Conservation (phyloP, 2,888 invertebrate genomes). For the Rambutsinella grinnellia region DNA sequence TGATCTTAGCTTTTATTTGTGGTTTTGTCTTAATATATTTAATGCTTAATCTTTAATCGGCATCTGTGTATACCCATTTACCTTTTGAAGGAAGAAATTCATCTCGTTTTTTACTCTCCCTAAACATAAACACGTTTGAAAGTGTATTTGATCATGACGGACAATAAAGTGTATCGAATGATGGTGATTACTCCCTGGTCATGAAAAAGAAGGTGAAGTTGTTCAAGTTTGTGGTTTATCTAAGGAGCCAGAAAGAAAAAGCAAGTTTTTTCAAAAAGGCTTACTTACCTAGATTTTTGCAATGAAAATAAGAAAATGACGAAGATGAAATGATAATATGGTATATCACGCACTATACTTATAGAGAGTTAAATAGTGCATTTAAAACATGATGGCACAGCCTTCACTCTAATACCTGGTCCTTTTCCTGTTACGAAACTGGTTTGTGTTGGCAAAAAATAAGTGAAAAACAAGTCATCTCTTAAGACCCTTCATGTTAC, state of each 20-base stretch:
- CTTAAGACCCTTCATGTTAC: conserved; percentile 14
- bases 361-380: background rate
- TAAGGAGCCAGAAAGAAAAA: conserved; percentile 34
- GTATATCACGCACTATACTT: background rate
- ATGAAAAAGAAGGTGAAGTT: conserved; percentile 48
- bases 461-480: conserved; percentile 19
- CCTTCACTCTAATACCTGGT: conserved; percentile 6
- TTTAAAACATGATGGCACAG: conserved; percentile 2
- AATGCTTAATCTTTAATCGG: conserved; percentile 1
- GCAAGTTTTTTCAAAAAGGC: conserved; percentile 45
- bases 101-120: background rate
- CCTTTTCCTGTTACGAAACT: conserved; percentile 51
- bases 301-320: conserved; percentile 4
- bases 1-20: background rate
- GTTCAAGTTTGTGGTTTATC: conserved; percentile 20
- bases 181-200: conserved; percentile 14
- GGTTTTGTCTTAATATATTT: no score
- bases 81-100: no score
- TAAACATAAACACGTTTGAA: conserved; percentile 34
- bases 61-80: background rate
- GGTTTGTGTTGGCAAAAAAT: conserved; percentile 17
- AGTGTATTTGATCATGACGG: conserved; percentile 33
- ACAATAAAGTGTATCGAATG: conserved; percentile 19
- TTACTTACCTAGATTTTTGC: conserved; percentile 50
- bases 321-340: background rate